Conservation (phyloP, 1,140 invertebrate genomes). For the Leptonema lineaticorne region DNA sequence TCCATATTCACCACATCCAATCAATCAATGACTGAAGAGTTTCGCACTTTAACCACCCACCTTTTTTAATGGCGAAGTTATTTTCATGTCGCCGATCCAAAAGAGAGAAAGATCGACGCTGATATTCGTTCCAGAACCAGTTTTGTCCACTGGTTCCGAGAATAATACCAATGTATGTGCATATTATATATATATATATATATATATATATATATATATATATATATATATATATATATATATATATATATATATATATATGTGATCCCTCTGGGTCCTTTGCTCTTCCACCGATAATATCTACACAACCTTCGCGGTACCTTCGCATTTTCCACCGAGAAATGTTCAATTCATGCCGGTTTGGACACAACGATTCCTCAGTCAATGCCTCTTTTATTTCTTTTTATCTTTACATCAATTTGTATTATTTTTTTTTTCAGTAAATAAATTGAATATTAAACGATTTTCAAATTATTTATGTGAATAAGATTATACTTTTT, state of each 20-base stretch:
- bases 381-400: no score
- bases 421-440: no score
- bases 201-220: neutral
- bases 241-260: neutral
- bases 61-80: neutral
- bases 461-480: no score
- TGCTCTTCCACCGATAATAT: neutral
- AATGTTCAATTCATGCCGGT: neutral
- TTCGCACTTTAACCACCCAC: neutral
- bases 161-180: no score
- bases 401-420: no score
- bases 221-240: neutral
- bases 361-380: neutral
- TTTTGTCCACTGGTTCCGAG: conserved; percentile 1
- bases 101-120: neutral
- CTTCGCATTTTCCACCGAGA: neutral
- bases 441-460: no score
- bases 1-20: neutral
- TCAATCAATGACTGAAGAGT: conserved; percentile 5
- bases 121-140: conserved; percentile 10
- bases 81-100: neutral
- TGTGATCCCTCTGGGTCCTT: neutral
- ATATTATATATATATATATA: neutral
- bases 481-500: no score
- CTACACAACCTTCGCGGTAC: neutral